These are phyloP conservation scores for Agrilus cyanescens DNA, from an alignment of 2,888 invertebrate genomes.

Conservation along the genomic window DNA sequence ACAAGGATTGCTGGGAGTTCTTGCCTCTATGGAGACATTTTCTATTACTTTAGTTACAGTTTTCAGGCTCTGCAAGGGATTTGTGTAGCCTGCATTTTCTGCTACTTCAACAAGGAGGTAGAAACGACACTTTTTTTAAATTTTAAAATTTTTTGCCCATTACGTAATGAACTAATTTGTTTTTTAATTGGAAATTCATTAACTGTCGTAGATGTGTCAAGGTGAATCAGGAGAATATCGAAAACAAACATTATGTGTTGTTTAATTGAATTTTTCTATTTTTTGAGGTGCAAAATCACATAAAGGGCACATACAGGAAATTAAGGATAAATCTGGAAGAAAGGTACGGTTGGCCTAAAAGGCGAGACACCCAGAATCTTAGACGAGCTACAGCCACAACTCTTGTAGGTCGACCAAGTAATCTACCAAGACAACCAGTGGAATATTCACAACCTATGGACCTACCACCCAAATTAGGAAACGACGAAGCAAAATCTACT, in stretches of 20 bases:
- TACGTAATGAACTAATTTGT: too few relatives aligned
- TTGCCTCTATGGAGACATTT: slow-evolving; percentile 41
- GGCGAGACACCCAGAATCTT: too few relatives aligned
- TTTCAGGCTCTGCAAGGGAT: slow-evolving; percentile 51
- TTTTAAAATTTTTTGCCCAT: background rate
- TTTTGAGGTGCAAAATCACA: slow-evolving; percentile 23
- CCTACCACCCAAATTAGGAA: too few relatives aligned
- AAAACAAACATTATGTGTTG: background rate
- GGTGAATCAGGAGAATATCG: background rate
- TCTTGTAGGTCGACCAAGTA: too few relatives aligned
- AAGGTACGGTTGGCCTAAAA: slow-evolving; percentile 11
- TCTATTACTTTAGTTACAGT: slow-evolving; percentile 46
- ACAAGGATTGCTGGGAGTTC: slow-evolving; percentile 39
- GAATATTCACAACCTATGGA: too few relatives aligned
- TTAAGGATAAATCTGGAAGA: slow-evolving; percentile 17
- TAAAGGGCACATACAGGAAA: slow-evolving; percentile 22
- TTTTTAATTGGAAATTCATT: background rate
- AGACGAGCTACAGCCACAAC: too few relatives aligned
- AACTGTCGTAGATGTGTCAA: background rate
- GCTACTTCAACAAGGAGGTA: slow-evolving; percentile 52
- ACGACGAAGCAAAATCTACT: too few relatives aligned
- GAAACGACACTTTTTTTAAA: background rate
- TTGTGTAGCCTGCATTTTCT: slow-evolving; percentile 51
- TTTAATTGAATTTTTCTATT: slow-evolving; percentile 1
- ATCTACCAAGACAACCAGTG: too few relatives aligned